phyloP scores from a whole-genome alignment of 1,140 invertebrate species.

The Heliconius nattereri region DNA sequence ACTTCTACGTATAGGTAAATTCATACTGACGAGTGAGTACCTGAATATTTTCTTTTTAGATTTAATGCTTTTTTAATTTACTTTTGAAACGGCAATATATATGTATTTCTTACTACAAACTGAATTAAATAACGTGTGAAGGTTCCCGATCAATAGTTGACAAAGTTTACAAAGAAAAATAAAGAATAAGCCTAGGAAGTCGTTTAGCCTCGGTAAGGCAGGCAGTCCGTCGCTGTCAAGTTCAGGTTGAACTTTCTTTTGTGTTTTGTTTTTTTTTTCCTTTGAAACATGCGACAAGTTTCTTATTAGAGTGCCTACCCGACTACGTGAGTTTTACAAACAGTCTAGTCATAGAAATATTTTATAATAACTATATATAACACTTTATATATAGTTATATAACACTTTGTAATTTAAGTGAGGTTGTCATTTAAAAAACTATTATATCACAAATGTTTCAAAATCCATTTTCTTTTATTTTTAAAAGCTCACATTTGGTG shows the following conservation, averaged over 20 bases:
- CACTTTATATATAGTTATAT: too few relatives aligned
- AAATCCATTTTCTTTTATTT: too few relatives aligned
- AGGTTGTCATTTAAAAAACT: too few relatives aligned
- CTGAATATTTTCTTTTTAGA: not conserved
- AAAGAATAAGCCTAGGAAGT: constrained; percentile 21
- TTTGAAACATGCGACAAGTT: constrained; percentile 44
- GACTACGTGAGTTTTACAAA: constrained; percentile 35
- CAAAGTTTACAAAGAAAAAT: constrained; percentile 10
- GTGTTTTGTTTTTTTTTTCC: constrained; percentile 55
- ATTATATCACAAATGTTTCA: too few relatives aligned
- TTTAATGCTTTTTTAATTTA: not conserved
- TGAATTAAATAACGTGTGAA: not conserved
- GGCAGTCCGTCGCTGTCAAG: constrained; percentile 64
- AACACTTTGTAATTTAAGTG: too few relatives aligned
- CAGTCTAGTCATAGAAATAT: constrained; percentile 27
- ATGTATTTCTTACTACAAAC: not conserved
- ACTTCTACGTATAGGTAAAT: not conserved
- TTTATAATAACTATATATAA: too few relatives aligned
- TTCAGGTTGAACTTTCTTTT: constrained; percentile 62
- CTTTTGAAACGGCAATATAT: not conserved
- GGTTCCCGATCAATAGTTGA: constrained; percentile 2
- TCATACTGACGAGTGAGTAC: not conserved
- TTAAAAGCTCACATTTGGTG: too few relatives aligned
- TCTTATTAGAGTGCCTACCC: constrained; percentile 38
- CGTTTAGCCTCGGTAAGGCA: constrained; percentile 29